Base-by-base conservation (phyloP, 1,140 invertebrate species). In the Brachionus calyciflorus region DNA sequence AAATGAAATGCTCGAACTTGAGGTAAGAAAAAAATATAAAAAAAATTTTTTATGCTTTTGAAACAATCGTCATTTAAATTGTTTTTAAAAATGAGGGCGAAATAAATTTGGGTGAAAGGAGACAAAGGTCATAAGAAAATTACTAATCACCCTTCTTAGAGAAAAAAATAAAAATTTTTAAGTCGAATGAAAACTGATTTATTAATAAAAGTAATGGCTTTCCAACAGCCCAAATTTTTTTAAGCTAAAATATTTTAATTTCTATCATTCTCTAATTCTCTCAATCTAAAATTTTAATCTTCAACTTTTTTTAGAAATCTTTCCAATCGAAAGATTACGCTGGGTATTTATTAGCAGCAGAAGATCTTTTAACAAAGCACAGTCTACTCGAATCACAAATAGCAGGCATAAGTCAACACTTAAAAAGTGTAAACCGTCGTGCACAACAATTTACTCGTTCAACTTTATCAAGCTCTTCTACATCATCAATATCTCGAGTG, bases 331-430 rank as follows among this genome's bases (percentile, higher is more conserved):
- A 91, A 75, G 93, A 96, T 81, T 90, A 91, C 2, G 94, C 93
- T 0, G 91, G 91, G 0, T 95, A 98, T 86, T 85, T 98, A 24
- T 85, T 96, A 49, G 94, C 91, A 26, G 93, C 95, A 1, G 94
- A 98, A 83, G 93, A 97, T 80, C 86, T 95, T 10, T 84, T 97
- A 28, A 94, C 98, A 80, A 93, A 94, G 79, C 94, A 98, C 82
- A 91, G 90, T 55, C 85, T 98, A 24, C 90, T 93, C 79, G 94
- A 98, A 82, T 85, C 95, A 55, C 93, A 97, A 84, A 80, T 86
- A 1, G 81, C 82, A 41, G 79, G 80, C 10, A 81, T 85, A 2
- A 82, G 82, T 21, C 81, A 83, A 30, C 88, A 91, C 70, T 88
- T 97, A 17, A 90, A 89, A 69, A 88, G 92, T 48, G 73, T 81